Base-by-base conservation (phyloP, 2,888 invertebrate species). In the Mimumesa dahlbomi region DNA sequence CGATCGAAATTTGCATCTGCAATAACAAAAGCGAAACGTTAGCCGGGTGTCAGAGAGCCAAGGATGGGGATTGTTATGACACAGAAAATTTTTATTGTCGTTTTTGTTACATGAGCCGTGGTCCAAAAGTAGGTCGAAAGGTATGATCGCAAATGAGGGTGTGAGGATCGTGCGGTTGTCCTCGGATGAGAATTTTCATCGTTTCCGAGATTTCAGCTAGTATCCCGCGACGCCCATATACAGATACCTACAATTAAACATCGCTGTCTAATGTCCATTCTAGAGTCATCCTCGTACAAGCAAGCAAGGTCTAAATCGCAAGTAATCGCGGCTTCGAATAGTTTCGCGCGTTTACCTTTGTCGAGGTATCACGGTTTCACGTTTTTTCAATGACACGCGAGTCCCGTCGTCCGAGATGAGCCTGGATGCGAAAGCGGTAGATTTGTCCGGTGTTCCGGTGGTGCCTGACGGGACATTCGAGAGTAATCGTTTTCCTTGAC, bases 91-190 rank as follows among this genome's bases (percentile, higher is more conserved):
- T n/a, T 88, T 87, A 86, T 89, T 85, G 59, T 81, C 53, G 70
- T 84, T 89, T 89, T 88, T 85, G 84, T 84, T 85, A 87, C 87
- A 87, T 82, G 84, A 87, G 84, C 85, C 87, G 83, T 85, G 85
- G 84, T 85, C 87, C 86, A 84, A 89, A 88, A 82, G 77, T 77
- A 75, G 70, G 82, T 81, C 89, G 87, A 89, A 89, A 89, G 58
- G 84, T 89, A 85, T 89, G 89, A 88, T 89, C 87, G 88, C 87
- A 87, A 86, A 88, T 89, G 88, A 85, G 82, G 84, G 84, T 75
- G 82, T 87, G 86, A 87, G 84, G 80, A 78, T 84, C 86, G 89
- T 89, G 89, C 89, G 89, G 89, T 89, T 89, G 89, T 87, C 87
- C 84, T 70, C 82, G 75, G 79, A 67, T 58, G 73, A 58, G 31